Evolutionary conservation across 2,113 vertebrate species (phyloP).

Genomic region (Phoenicopterus ruber): DNA sequence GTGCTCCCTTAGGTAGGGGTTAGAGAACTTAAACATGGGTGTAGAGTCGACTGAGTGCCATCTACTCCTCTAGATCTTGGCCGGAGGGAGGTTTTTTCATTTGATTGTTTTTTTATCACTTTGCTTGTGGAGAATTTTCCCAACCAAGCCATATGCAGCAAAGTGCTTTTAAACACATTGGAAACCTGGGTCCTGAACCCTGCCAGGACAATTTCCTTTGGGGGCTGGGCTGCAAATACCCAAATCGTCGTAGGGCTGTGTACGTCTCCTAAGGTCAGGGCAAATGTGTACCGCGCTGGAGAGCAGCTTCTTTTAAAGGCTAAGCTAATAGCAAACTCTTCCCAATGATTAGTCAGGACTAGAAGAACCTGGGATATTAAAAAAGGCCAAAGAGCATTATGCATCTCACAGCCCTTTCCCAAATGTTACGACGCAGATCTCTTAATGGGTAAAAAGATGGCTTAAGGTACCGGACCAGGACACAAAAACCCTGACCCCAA

Average conservation of each 20-base stretch:
- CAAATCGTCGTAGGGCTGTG: background rate
- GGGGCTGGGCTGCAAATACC: background rate
- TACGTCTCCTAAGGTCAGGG: background rate
- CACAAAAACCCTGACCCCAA: background rate
- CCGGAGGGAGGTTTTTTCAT: background rate
- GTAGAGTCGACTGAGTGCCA: background rate
- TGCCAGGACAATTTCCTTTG: background rate
- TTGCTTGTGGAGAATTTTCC: background rate
- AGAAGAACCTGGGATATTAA: background rate
- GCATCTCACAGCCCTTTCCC: background rate
- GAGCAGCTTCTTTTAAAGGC: background rate
- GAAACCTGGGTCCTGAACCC: background rate
- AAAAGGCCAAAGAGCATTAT: background rate
- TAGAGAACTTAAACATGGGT: background rate
- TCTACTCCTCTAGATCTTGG: background rate
- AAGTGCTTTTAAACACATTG: background rate
- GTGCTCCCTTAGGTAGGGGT: conserved; percentile 19
- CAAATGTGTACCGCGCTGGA: background rate
- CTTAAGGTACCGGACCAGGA: background rate
- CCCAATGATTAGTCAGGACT: background rate
- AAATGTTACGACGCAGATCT: background rate
- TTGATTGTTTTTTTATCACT: conserved; percentile 14
- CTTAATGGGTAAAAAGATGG: background rate
- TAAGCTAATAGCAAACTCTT: background rate
- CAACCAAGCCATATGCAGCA: background rate